Evolutionary conservation across 2,113 vertebrate genomes (phyloP), one percentile per base, ranked within the genome.

Genomic region (Salvelinus fontinalis): DNA sequence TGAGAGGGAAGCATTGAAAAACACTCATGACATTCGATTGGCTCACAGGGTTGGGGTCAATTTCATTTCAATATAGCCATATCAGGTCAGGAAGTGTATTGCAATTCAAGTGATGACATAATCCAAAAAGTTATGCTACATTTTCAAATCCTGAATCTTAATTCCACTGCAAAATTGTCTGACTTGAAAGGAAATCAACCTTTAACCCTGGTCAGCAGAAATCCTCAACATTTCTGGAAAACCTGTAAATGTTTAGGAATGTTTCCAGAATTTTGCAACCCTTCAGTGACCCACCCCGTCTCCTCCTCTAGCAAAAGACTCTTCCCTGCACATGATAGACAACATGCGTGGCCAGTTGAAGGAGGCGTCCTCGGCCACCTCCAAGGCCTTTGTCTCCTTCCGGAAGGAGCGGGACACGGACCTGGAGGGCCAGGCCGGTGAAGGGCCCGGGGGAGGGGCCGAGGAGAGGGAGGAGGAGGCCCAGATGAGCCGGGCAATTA

Each of bases 341-440:
- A 96, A 96, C 44, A 97, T 99, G 95, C 95, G 95, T 73, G 96
- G 96, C 1, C 97, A 99, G 80, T 83, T 99, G 51, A 95, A 95
- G 71, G 97, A 99, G 83, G 97, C 98, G 2, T 98, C 97, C 0
- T 94, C 93, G 0, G 96, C 92, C 9, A 99, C 97, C 0, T 98
- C 94, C 71, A 98, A 96, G 87, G 98, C 97, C n/a, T 98, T 97
- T 80, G 94, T 88, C 74, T 83, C 94, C 20, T 98, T 95, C 85
- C 92, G 97, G 69, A 96, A 96, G 86, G 97, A 98, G 74, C 89
- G 96, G 89, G 98, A 98, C 66, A 93, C 96, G 0, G 98, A 98
- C 70, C 79, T 94, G 13, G 59, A 22, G 29, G 91, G 92, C 59
- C 78, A 94, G 0, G 95, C 91, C 48, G 67, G 76, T 1, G 98